Evolutionary conservation across 2,113 vertebrate species (phyloP).

Genomic region (Sebastes schlegelii): DNA sequence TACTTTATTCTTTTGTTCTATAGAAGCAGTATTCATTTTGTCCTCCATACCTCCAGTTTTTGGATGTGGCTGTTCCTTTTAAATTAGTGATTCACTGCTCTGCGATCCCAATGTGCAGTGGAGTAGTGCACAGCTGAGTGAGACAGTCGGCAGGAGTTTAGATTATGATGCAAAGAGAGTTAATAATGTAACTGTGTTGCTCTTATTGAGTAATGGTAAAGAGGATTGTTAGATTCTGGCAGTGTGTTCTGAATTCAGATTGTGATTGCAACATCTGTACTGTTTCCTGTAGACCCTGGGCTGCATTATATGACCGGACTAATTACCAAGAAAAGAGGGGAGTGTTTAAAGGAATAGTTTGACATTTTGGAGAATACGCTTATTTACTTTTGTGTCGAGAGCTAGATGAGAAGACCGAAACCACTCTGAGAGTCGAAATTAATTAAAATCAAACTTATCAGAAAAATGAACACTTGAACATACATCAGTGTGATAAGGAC

Average conservation of each 20-base stretch:
- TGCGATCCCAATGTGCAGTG: not conserved
- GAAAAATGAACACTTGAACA: too few species aligned
- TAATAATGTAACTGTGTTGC: constrained; percentile 1
- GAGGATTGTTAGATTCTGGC: not conserved
- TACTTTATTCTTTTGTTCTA: not conserved
- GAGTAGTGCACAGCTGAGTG: constrained; percentile 5
- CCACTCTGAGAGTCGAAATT: too few species aligned
- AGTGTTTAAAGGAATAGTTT: not conserved
- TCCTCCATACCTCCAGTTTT: constrained; percentile 2
- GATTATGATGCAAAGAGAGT: constrained; percentile 28
- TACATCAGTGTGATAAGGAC: too few species aligned
- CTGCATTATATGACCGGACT: not conserved
- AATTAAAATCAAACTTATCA: too few species aligned
- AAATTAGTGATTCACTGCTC: constrained; percentile 3
- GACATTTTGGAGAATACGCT: not conserved
- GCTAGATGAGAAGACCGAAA: not conserved
- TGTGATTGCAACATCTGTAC: not conserved
- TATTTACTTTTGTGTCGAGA: not conserved
- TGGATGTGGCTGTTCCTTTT: not conserved
- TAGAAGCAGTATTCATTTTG: not conserved
- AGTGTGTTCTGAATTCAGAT: not conserved
- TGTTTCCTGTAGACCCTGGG: not conserved
- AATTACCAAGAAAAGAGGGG: not conserved
- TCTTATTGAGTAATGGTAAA: constrained; percentile 27
- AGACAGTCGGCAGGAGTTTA: not conserved